Conservation (phyloP, 2,797 vertebrate genomes). For the Iguana delicatissima region DNA sequence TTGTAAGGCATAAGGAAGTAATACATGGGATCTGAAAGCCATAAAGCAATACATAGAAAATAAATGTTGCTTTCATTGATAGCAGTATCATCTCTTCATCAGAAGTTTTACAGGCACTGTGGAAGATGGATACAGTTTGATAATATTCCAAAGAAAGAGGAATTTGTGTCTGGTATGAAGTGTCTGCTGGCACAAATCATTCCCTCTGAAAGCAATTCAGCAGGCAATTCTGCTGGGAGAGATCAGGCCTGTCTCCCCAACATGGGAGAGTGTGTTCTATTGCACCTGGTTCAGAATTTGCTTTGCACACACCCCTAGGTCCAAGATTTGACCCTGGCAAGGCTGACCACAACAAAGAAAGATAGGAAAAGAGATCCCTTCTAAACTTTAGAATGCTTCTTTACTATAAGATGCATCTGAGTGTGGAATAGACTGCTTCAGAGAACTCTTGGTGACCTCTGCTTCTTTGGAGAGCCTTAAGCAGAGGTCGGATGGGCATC, state of each 20-base stretch:
- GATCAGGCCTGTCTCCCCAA: not conserved
- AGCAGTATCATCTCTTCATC: not conserved
- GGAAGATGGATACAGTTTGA: slow-evolving; percentile 1
- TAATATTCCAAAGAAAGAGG: not conserved
- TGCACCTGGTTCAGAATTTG: not conserved
- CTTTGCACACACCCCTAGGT: not conserved
- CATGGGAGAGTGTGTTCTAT: not conserved
- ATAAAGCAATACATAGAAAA: not conserved
- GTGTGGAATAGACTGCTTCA: too few relatives aligned
- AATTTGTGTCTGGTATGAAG: not conserved
- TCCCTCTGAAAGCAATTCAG: not conserved
- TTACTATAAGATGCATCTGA: too few relatives aligned
- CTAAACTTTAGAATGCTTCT: too few relatives aligned
- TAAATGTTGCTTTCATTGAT: not conserved
- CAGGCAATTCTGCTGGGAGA: not conserved
- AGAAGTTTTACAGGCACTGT: not conserved
- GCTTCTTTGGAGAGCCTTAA: too few relatives aligned
- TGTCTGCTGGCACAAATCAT: not conserved
- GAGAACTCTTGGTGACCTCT: too few relatives aligned
- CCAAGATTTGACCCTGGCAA: not conserved
- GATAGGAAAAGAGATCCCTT: not conserved
- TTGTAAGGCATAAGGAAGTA: not conserved
- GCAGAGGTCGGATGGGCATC: too few relatives aligned
- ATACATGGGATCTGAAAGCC: not conserved
- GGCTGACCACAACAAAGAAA: not conserved